Percentiles rank a stretch among this genome's conserved stretches.
These are phyloP conservation scores for Lagorchestes hirsutus DNA, from an alignment of 2,797 vertebrate genomes.

Conservation along the genomic window DNA sequence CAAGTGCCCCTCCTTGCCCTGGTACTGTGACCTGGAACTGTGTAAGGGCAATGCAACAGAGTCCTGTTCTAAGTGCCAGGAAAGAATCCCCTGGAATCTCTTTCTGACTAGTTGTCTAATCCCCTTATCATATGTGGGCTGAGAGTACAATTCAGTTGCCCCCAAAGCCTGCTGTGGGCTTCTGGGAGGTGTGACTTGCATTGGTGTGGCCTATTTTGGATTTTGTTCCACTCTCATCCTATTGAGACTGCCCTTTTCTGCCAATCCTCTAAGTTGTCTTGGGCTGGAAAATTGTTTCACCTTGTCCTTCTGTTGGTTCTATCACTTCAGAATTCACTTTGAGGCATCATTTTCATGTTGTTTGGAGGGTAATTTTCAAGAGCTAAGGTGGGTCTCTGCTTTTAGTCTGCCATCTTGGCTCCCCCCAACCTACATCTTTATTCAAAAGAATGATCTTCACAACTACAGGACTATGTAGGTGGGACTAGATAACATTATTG, in stretches of 20 bases:
- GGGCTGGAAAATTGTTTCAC: not conserved
- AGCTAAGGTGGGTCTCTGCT: not conserved
- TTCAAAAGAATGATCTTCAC: not conserved
- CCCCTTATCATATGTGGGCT: not conserved
- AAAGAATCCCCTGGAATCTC: not conserved
- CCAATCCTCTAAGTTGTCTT: not conserved
- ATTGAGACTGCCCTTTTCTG: not conserved
- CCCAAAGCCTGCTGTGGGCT: not conserved
- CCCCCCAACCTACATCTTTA: not conserved
- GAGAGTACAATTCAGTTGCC: not conserved
- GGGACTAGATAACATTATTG: not conserved
- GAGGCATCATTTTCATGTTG: not conserved
- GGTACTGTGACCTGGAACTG: not conserved
- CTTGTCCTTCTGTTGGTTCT: not conserved
- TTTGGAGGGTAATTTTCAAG: not conserved
- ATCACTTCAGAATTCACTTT: not conserved
- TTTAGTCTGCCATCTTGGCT: not conserved
- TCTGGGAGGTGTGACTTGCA: not conserved
- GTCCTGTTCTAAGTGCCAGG: not conserved
- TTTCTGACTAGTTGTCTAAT: not conserved
- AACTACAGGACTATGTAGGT: not conserved
- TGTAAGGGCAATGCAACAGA: not conserved
- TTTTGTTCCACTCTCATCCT: not conserved
- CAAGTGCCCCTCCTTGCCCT: not conserved
- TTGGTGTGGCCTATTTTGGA: too few species aligned